These are phyloP conservation scores for Stichodactyla mertensii DNA, from an alignment of 64 coral and sea anemone species.

Conservation along the genomic window DNA sequence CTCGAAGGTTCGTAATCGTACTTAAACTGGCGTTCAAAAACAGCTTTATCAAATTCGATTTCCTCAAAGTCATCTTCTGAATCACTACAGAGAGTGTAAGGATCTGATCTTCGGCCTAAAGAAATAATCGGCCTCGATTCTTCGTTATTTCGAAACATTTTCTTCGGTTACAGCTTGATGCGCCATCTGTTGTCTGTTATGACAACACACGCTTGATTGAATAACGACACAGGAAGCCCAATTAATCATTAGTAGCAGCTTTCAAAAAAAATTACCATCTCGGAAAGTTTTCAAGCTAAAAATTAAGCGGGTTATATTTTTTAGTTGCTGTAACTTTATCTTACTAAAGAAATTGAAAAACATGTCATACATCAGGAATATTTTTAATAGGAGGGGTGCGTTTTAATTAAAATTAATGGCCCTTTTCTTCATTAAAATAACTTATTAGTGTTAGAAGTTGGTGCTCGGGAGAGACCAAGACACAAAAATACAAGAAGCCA, in stretches of 20 bases:
- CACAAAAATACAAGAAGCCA: no score
- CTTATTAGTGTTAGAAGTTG: background rate
- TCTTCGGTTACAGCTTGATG: background rate
- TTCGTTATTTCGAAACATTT: slow-evolving; percentile 12
- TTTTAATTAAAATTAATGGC: no score
- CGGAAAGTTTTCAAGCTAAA: background rate
- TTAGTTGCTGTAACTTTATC: no score
- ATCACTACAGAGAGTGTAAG: slow-evolving; percentile 12
- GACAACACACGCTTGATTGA: background rate
- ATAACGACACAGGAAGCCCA: slow-evolving; percentile 5
- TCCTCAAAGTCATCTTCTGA: slow-evolving; percentile 13
- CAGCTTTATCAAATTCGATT: slow-evolving; percentile 17
- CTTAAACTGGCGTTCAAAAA: background rate
- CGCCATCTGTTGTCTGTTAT: background rate
- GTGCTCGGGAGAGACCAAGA: no score
- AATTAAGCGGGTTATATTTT: no score
- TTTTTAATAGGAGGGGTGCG: no score
- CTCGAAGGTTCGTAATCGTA: background rate
- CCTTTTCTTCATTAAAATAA: background rate
- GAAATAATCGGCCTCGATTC: slow-evolving; percentile 16
- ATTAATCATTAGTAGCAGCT: background rate
- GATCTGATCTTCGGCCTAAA: slow-evolving; percentile 10
- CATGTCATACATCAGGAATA: no score
- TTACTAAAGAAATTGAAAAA: no score
- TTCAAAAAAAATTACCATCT: background rate